Conservation (phyloP, 2,888 invertebrate species). For the Macaria liturata region DNA sequence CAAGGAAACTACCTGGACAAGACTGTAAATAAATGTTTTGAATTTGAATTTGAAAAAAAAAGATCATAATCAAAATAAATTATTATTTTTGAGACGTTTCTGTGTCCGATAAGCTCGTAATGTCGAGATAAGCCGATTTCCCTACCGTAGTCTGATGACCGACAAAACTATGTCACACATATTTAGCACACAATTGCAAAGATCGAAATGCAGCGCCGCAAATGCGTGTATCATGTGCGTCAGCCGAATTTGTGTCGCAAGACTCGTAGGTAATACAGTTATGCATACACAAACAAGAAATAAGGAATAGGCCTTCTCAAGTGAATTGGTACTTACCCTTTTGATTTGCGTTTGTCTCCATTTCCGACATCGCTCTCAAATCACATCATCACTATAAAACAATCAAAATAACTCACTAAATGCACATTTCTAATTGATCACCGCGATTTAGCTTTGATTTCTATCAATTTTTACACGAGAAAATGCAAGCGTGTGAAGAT, state of each 20-base stretch:
- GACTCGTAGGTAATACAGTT: conserved; percentile 69
- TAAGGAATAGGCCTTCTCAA: conserved; percentile 43
- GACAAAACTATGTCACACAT: conserved; percentile 32
- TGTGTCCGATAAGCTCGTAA: conserved; percentile 20
- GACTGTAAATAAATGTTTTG: no score
- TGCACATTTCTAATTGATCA: conserved; percentile 36
- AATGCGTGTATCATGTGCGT: conserved; percentile 52
- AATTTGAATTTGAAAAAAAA: no score
- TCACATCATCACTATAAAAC: conserved; percentile 72
- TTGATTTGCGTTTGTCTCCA: conserved; percentile 76
- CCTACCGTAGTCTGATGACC: conserved; percentile 9
- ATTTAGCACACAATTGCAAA: conserved; percentile 26
- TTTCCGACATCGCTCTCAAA: conserved; percentile 59
- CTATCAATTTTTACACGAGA: conserved; percentile 33
- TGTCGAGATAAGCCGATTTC: conserved; percentile 26
- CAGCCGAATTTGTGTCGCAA: conserved; percentile 63
- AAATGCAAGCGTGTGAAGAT: conserved; percentile 53
- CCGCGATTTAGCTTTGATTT: conserved; percentile 34
- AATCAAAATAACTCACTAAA: conserved; percentile 33
- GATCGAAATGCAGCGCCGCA: conserved; percentile 11
- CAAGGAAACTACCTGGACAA: not conserved
- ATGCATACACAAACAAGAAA: conserved; percentile 73
- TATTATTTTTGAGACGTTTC: not conserved
- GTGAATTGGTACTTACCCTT: conserved; percentile 66
- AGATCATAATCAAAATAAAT: not conserved